A percentile compares a stretch with the other conserved stretches of the same genome.
Conservation (phyloP, 2,888 invertebrate species). For the Thereva nobilitata region DNA sequence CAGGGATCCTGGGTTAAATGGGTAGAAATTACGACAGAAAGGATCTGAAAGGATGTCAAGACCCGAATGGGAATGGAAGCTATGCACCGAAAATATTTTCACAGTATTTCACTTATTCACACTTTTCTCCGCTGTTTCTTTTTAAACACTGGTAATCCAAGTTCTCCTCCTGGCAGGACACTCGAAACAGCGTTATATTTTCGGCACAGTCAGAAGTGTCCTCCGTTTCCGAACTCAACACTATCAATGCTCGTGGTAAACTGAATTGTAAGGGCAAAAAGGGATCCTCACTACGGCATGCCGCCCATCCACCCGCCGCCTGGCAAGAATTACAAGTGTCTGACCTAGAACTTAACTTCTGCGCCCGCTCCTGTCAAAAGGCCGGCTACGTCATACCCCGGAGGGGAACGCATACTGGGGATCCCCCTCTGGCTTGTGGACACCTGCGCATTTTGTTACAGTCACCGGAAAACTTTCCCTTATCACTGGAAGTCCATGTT, state of each 20-base stretch:
- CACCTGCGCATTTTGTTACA: background rate
- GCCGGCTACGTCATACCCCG: constrained; percentile 19
- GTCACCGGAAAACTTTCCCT: constrained; percentile 30
- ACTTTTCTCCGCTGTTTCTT: constrained; percentile 12
- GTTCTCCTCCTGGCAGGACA: constrained; percentile 27
- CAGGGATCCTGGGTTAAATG: background rate
- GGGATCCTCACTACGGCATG: background rate
- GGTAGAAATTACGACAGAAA: background rate
- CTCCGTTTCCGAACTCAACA: constrained; percentile 23
- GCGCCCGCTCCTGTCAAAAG: constrained; percentile 32
- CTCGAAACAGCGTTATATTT: background rate
- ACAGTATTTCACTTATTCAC: constrained; percentile 28
- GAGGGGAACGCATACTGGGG: background rate
- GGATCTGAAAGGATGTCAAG: constrained; percentile 2
- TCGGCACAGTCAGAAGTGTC: background rate
- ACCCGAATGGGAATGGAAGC: background rate
- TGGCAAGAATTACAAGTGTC: constrained; percentile 34
- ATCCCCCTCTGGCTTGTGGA: constrained; percentile 1
- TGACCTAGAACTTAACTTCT: constrained; percentile 40
- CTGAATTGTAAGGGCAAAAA: constrained; percentile 27
- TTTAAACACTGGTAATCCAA: constrained; percentile 40
- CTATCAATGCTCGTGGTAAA: constrained; percentile 26
- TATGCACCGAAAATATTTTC: background rate
- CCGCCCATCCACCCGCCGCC: constrained; percentile 17
- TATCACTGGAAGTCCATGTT: constrained; percentile 25